Evolutionary conservation across 2,888 invertebrate species (phyloP).

Genomic region (Pheosia tremula): DNA sequence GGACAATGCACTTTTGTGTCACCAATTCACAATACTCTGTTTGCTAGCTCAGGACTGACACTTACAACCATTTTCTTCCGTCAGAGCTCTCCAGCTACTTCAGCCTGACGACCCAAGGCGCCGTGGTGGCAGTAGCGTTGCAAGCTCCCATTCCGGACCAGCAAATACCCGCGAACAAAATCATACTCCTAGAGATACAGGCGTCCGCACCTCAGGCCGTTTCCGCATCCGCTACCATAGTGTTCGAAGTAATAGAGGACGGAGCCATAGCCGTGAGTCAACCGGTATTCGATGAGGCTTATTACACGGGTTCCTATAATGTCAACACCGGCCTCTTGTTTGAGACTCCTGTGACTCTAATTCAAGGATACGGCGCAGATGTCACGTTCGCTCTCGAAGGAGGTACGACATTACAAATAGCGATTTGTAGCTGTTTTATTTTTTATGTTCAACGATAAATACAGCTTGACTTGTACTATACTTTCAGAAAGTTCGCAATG

Average conservation of each 20-base stretch:
- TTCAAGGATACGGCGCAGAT: slow-evolving; percentile 34
- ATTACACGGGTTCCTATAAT: slow-evolving; percentile 41
- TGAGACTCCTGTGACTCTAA: slow-evolving; percentile 26
- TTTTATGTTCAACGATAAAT: too few species aligned
- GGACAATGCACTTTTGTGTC: background rate
- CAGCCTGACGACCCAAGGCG: slow-evolving; percentile 10
- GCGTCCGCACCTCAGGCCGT: slow-evolving; percentile 36
- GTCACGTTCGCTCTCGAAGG: slow-evolving; percentile 44
- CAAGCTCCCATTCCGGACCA: slow-evolving; percentile 37
- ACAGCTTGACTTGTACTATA: background rate
- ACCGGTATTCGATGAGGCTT: slow-evolving; percentile 25
- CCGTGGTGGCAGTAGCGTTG: slow-evolving; percentile 24
- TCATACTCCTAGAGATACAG: slow-evolving; percentile 41
- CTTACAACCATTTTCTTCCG: slow-evolving; percentile 5
- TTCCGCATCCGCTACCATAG: slow-evolving; percentile 42
- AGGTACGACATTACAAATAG: slow-evolving; percentile 30
- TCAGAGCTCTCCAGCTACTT: slow-evolving; percentile 32
- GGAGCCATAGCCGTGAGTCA: slow-evolving; percentile 11
- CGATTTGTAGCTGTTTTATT: background rate
- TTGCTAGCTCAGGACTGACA: too few species aligned
- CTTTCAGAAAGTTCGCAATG: slow-evolving; percentile 11
- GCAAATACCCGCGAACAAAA: slow-evolving; percentile 35
- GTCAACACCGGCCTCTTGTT: slow-evolving; percentile 25
- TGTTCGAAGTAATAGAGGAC: slow-evolving; percentile 29
- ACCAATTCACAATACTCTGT: background rate